phyloP scores from a whole-genome alignment of 1,140 invertebrate genomes.

The Propsilocerus akamusi region DNA sequence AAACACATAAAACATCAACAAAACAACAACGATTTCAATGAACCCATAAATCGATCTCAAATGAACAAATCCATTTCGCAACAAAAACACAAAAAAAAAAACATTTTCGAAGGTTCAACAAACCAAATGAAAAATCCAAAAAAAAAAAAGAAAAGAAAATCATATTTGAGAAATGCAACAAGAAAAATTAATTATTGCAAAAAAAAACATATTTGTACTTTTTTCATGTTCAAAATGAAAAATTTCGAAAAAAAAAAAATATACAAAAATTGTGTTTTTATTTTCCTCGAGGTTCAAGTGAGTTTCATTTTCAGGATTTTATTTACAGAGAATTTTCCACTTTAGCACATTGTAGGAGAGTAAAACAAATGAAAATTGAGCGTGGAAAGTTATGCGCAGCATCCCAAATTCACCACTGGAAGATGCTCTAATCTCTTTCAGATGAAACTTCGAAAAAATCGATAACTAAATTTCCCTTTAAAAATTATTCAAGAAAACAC shows the following conservation, averaged over 20 bases:
- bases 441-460: background rate
- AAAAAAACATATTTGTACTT: conserved; percentile 2
- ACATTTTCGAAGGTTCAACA: background rate
- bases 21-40: no score
- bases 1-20: no score
- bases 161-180: background rate
- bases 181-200: background rate
- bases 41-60: no score
- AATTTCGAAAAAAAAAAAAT: conserved; percentile 1
- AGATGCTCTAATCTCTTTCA: background rate
- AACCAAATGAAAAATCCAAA: background rate
- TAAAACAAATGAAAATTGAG: background rate
- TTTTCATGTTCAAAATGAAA: conserved; percentile 4
- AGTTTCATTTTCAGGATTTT: background rate
- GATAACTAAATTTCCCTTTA: no score
- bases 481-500: no score
- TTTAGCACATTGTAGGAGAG: no score
- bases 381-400: background rate
- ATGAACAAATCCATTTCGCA: no score
- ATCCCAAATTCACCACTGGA: background rate
- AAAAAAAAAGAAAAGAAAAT: background rate
- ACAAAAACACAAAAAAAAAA: background rate
- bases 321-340: background rate
- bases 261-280: background rate
- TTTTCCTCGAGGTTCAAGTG: no score